phyloP scores from a whole-genome alignment of 2,113 vertebrate genomes.

The Zapus hudsonius region DNA sequence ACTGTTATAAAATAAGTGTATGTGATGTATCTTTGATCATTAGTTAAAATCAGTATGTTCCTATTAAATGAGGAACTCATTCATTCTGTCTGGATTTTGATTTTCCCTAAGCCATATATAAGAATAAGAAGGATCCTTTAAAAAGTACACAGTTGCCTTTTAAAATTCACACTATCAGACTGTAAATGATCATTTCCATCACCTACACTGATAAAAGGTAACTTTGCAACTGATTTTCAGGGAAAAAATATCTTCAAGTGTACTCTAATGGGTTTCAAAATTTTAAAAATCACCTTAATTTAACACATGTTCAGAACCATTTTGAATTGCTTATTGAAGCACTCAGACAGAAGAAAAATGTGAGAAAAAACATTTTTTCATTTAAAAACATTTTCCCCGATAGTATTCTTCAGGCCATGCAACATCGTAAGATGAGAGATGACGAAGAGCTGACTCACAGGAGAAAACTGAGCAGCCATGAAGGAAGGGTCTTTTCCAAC shows the following conservation, averaged over 20 bases:
- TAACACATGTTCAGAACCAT: neutral
- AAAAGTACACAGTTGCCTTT: neutral
- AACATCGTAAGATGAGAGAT: neutral
- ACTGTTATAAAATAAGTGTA: neutral
- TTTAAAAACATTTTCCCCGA: slow-evolving; percentile 20
- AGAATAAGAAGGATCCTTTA: neutral
- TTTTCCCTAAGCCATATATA: neutral
- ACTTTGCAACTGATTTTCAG: neutral
- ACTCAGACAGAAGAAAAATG: neutral
- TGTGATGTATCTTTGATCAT: neutral
- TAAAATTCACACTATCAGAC: neutral
- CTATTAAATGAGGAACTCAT: neutral
- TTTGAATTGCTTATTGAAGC: slow-evolving; percentile 8
- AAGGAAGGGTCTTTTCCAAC: neutral
- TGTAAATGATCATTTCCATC: neutral
- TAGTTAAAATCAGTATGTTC: neutral
- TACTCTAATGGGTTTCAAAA: neutral
- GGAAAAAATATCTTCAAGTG: slow-evolving; percentile 8
- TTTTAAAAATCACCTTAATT: slow-evolving; percentile 37
- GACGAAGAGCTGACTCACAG: neutral
- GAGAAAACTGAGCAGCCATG: neutral
- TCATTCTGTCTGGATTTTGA: neutral
- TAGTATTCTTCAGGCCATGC: neutral
- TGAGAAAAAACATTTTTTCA: neutral
- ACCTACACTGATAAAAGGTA: neutral